A percentile compares a stretch with the other conserved stretches of the same genome.
Evolutionary conservation across 1,140 invertebrate genomes (phyloP).

Genomic region (Melipona quadrifasciata): DNA sequence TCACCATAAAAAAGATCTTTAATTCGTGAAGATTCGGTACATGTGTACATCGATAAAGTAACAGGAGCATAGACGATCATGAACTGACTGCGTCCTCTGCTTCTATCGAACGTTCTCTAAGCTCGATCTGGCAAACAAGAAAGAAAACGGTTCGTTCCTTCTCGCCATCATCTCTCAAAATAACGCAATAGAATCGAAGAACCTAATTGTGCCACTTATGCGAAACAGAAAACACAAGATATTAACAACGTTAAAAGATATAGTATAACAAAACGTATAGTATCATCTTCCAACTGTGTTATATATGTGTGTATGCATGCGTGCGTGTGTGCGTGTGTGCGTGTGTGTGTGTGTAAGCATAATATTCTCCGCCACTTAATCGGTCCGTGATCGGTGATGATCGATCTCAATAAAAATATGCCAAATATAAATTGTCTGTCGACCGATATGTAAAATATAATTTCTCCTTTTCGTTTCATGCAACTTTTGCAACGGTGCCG

Average conservation of each 20-base stretch:
- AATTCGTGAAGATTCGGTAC: conserved; percentile 8
- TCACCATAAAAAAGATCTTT: conserved; percentile 4
- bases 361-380: background rate
- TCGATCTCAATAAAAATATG: background rate
- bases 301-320: no score
- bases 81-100: background rate
- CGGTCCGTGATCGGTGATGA: background rate
- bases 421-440: background rate
- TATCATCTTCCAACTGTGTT: background rate
- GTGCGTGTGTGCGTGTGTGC: no score
- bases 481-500: background rate
- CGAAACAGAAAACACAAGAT: background rate
- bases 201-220: conserved; percentile 7
- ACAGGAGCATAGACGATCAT: background rate
- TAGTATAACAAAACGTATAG: background rate
- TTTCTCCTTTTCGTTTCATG: background rate
- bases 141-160: background rate
- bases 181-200: conserved; percentile 7
- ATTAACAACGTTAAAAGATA: conserved; percentile 17
- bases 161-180: background rate
- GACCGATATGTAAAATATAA: no score
- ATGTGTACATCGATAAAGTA: background rate
- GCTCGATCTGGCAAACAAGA: conserved; percentile 2
- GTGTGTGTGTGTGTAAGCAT: no score
- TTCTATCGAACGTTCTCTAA: background rate